Evolutionary conservation across 64 coral and sea anemone genomes (phyloP).

Genomic region (Montipora capricornis): DNA sequence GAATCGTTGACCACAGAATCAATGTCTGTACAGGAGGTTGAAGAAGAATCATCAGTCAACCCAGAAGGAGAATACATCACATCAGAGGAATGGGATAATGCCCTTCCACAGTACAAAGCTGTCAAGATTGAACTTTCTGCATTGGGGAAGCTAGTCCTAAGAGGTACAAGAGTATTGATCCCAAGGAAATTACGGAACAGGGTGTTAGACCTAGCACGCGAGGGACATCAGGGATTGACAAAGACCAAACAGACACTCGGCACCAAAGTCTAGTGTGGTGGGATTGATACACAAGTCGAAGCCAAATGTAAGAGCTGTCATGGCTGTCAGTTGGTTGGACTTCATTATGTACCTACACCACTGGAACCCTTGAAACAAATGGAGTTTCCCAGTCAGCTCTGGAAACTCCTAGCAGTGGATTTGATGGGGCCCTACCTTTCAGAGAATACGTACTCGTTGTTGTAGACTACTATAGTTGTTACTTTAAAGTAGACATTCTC

Average conservation of each 20-base stretch:
- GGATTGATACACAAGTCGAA: conserved; percentile 13
- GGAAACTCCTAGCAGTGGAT: conserved; percentile 57
- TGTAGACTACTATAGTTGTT: conserved; percentile 57
- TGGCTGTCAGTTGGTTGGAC: conserved; percentile 65
- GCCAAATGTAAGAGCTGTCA: conserved; percentile 40
- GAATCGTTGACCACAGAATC: neutral
- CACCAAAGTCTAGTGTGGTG: conserved; percentile 38
- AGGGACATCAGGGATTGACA: conserved; percentile 61
- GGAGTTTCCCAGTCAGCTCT: conserved; percentile 46
- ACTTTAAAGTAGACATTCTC: conserved; percentile 2
- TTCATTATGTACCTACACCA: neutral
- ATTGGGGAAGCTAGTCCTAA: conserved; percentile 41
- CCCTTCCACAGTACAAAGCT: conserved; percentile 30
- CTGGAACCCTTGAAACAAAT: conserved; percentile 57
- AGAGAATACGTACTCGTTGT: conserved; percentile 46
- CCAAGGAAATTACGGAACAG: conserved; percentile 18
- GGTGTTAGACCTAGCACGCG: conserved; percentile 27
- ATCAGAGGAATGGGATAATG: conserved; percentile 29
- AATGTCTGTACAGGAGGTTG: conserved; percentile 11
- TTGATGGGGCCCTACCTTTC: conserved; percentile 41
- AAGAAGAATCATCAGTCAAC: conserved; percentile 20
- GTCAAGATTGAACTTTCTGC: conserved; percentile 36
- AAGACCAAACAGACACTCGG: conserved; percentile 69
- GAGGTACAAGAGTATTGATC: conserved; percentile 24
- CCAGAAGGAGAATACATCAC: conserved; percentile 31